Evolutionary conservation across 1,140 invertebrate species (phyloP).

Genomic region (Bombus confusus): DNA sequence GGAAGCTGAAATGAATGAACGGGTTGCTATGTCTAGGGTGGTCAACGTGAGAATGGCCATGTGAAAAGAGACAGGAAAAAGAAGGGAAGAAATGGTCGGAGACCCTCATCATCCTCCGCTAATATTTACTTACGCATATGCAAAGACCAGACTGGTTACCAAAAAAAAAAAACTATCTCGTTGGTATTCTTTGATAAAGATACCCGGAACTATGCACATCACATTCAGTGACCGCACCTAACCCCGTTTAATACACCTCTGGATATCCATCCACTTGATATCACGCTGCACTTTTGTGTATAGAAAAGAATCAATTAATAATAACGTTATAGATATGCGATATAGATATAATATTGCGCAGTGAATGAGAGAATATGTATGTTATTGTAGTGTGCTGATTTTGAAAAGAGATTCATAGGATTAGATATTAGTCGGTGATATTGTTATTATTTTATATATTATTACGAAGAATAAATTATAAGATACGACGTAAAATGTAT

Average conservation of each 20-base stretch:
- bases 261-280: neutral
- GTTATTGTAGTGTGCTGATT: neutral
- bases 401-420: neutral
- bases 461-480: neutral
- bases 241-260: constrained; percentile 20
- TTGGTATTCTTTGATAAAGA: constrained; percentile 57
- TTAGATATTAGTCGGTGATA: neutral
- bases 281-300: neutral
- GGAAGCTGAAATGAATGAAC: constrained; percentile 37
- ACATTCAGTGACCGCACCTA: constrained; percentile 31
- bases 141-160: constrained; percentile 64
- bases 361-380: neutral
- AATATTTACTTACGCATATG: constrained; percentile 74
- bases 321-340: neutral
- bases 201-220: constrained; percentile 42
- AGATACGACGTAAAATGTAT: neutral
- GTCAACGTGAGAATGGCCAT: constrained; percentile 8
- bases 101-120: constrained; percentile 75
- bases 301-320: constrained; percentile 6
- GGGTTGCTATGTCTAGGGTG: constrained; percentile 2
- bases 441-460: neutral
- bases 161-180: constrained; percentile 54
- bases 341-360: too few species aligned
- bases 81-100: constrained; percentile 50
- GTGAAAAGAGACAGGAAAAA: constrained; percentile 51